Conservation (phyloP, 2,888 invertebrate genomes). For the Metallyticus violacea region DNA sequence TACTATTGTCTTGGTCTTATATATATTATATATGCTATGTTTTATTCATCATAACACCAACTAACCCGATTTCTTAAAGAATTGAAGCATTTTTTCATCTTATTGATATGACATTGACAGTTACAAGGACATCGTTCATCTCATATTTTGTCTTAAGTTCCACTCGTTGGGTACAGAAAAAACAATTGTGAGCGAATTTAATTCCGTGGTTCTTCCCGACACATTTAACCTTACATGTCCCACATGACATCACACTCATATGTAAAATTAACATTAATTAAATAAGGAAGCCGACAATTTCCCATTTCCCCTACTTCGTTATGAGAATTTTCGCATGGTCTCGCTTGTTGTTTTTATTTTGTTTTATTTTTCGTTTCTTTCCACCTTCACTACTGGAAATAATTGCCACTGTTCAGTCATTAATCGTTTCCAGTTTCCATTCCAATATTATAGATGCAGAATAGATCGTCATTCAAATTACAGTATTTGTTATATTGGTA, state of each 20-base stretch:
- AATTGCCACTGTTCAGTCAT: neutral
- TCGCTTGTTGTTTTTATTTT: neutral
- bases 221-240: neutral
- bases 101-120: constrained; percentile 33
- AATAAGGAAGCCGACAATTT: neutral
- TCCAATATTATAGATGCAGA: neutral
- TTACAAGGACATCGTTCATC: constrained; percentile 21
- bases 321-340: neutral
- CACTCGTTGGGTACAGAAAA: neutral
- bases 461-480: too few species aligned
- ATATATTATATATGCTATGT: neutral
- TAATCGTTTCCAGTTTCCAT: too few species aligned
- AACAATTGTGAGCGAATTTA: neutral
- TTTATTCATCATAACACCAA: neutral
- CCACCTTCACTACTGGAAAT: neutral
- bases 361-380: neutral
- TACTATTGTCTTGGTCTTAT: neutral
- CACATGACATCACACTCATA: neutral
- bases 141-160: neutral
- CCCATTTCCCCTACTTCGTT: neutral
- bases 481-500: too few species aligned
- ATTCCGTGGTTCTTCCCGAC: neutral
- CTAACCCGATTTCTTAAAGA: constrained; percentile 73
- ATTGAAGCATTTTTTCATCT: constrained; percentile 64
- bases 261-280: neutral